Evolutionary conservation across 1,140 invertebrate species (phyloP), one percentile per base, ranked within the genome.

Genomic region (Wasmannia auropunctata): DNA sequence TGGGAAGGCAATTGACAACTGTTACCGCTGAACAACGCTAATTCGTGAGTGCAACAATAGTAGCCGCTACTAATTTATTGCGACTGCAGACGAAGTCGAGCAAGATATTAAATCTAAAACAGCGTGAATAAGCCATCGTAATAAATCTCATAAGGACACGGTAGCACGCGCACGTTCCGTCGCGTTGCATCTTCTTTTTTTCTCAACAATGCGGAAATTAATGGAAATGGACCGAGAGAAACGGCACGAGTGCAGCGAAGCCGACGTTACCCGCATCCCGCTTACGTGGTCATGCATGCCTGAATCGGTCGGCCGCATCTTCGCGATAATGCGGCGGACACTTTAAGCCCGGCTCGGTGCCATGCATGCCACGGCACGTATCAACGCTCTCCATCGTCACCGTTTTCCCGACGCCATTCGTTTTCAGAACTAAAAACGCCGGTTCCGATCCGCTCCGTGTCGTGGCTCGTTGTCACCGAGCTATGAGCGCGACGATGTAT

Each of bases 291-390:
- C 51, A 46, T 74, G 85, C 83, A 89, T 88, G 85, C 70, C 74
- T 86, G 19, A 34, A 74, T 34, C 5, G 74, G 63, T 40, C 85
- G 31, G 87, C 63, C 79, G 72, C 58, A 67, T 77, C 85, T 76
- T 83, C 3, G 56, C 51, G 87, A 54, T 83, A 83, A 54, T 63
- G 25, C 80, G 69, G 10, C 34, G 65, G 40, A 83, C 67, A 74
- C 58, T 86, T 86, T 83, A 75, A 74, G 19, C 40, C 22, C 5
- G 31, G 19, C 40, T 19, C 5, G 31, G 16, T 10, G 51, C 58
- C 62, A 88, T 91, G 91, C 62, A 88, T 91, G 91, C 88, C 62
- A 62, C 62, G 83, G 74, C 92, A 92, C 91, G 92, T 92, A 88
- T 88, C 54, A 43, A 87, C 86, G 14, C 28, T 72, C 28, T 67